phyloP scores from a whole-genome alignment of 2,797 vertebrate genomes.

The Cossypha caffra region DNA sequence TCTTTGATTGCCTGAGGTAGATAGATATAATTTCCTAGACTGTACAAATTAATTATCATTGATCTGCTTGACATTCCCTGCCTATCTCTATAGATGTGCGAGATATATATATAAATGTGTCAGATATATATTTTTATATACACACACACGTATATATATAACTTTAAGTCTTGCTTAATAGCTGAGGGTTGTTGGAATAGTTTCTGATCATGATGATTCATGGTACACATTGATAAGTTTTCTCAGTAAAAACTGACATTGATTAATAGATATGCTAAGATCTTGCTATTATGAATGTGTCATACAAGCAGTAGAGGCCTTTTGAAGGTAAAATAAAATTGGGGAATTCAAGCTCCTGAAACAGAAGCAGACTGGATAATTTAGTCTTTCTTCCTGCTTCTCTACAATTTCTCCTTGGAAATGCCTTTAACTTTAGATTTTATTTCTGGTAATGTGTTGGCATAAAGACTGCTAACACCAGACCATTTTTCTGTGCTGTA shows the following conservation, averaged over 20 bases:
- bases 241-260: slow-evolving; percentile 53
- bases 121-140: not conserved
- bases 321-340: slow-evolving; percentile 27
- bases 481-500: not conserved
- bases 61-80: slow-evolving; percentile 70
- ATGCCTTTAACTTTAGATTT: not conserved
- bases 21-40: slow-evolving; percentile 69
- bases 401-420: not conserved
- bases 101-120: not conserved
- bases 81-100: slow-evolving; percentile 44
- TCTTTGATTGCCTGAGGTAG: slow-evolving; percentile 71
- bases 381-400: not conserved
- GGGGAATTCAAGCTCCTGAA: slow-evolving; percentile 2
- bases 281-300: not conserved
- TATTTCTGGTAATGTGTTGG: not conserved
- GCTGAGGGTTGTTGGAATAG: slow-evolving; percentile 68
- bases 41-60: slow-evolving; percentile 75
- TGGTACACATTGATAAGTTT: slow-evolving; percentile 52
- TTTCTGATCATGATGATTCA: slow-evolving; percentile 66
- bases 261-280: slow-evolving; percentile 64
- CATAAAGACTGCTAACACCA: not conserved
- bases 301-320: not conserved
- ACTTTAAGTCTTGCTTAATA: slow-evolving; percentile 66
- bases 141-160: not conserved
- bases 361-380: not conserved